phyloP scores from a whole-genome alignment of 2,113 vertebrate genomes.

The Podilymbus podiceps region DNA sequence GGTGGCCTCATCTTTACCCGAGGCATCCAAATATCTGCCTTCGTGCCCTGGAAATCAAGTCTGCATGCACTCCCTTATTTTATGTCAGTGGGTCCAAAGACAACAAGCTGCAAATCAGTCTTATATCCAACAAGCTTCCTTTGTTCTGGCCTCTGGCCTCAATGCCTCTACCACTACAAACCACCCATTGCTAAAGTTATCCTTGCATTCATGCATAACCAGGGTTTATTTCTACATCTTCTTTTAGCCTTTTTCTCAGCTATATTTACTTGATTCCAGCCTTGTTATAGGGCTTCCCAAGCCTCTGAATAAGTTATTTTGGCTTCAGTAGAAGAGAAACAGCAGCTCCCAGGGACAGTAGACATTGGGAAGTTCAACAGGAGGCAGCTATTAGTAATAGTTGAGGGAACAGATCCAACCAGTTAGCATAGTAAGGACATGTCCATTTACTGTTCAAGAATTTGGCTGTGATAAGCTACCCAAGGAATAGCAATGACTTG shows the following conservation, averaged over 20 bases:
- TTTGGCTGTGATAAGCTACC: not conserved
- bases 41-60: not conserved
- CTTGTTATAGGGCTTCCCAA: not conserved
- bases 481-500: not conserved
- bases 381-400: not conserved
- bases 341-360: not conserved
- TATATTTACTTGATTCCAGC: not conserved
- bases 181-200: not conserved
- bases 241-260: not conserved
- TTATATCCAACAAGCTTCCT: not conserved
- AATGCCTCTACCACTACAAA: not conserved
- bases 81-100: not conserved
- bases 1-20: not conserved
- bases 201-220: not conserved
- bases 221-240: not conserved
- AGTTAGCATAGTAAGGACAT: not conserved
- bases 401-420: not conserved
- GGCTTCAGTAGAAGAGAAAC: not conserved
- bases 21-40: not conserved
- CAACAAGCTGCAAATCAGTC: not conserved
- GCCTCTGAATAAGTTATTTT: not conserved
- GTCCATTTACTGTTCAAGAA: not conserved
- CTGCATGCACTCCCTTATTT: not conserved
- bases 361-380: not conserved
- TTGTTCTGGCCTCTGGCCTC: not conserved